Evolutionary conservation across 2,113 vertebrate genomes (phyloP), one percentile per base, ranked within the genome.

Genomic region (Globicephala melas): DNA sequence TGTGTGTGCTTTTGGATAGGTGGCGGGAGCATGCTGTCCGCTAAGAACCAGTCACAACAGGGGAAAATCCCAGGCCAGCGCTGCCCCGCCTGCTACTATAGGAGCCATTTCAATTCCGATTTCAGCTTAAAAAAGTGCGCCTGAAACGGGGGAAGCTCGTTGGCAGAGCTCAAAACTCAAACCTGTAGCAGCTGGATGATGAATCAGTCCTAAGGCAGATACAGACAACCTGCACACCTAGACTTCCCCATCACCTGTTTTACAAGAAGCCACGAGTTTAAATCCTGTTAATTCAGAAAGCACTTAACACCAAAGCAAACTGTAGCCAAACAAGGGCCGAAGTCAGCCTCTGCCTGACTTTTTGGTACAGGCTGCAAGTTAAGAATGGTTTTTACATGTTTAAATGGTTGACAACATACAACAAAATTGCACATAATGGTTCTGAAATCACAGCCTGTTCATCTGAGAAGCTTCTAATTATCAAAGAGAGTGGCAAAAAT

Each of bases 1-100:
- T 20, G 14, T 62, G 13, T 4, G 38, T 41, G 25, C 28, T 26
- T n/a, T 87, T 60, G 50, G 23, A 25, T 17, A 50, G 70, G 5
- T 31, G 3, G 31, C 41, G 2, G 1, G 20, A 10, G 1, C 10
- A 31, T 8, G 13, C 6, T 8, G 15, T n/a, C 58, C 8, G 5
- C 58, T 92, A 63, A 71, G 65, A 17, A 8, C 47, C 67, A 65
- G 63, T 68, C 50, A 53, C 62, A 23, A 6, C 0, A 2, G 17
- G 6, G 8, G 23, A 12, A 6, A 4, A 2, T 65, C 60, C 87
- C 8, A 38, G 38, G 12, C 9, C 36, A 33, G 33, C 62, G 9
- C 25, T 31, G 3, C 33, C 55, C 41, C 3, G 5, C 14, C 38
- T 31, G 9, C 55, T 6, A 11, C 14, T 44, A 1, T 1, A n/a